Conservation (phyloP, 2,888 invertebrate genomes). For the Drosophila flavopinicola region DNA sequence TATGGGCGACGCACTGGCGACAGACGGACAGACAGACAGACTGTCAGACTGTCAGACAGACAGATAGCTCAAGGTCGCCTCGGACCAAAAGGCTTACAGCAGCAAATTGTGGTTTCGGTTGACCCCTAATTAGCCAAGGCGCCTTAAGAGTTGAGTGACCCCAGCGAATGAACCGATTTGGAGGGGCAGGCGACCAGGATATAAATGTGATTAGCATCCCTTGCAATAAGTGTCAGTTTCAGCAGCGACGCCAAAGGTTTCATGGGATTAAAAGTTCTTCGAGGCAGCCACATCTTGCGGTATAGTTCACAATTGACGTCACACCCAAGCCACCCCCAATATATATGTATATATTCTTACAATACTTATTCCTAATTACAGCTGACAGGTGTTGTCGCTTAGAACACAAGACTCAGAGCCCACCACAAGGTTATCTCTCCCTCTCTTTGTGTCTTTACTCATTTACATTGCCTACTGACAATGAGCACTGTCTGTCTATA, state of each 20-base stretch:
- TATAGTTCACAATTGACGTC: constrained; percentile 39
- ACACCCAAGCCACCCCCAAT: constrained; percentile 6
- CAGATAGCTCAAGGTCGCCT: constrained; percentile 67
- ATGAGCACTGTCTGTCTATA: background rate
- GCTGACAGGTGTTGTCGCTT: constrained; percentile 56
- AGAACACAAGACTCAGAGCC: background rate
- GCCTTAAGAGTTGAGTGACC: constrained; percentile 29
- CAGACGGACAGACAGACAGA: too few species aligned
- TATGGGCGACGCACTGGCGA: constrained; percentile 59
- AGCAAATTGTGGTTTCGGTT: constrained; percentile 6
- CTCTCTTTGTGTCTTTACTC: background rate
- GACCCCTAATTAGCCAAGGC: constrained; percentile 36
- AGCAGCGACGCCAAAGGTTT: constrained; percentile 26
- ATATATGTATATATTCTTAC: constrained; percentile 1
- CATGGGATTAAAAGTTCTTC: constrained; percentile 40
- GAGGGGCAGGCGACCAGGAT: background rate
- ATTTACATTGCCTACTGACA: background rate
- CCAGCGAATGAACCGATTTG: background rate
- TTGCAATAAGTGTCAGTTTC: constrained; percentile 39
- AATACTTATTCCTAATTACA: constrained; percentile 46
- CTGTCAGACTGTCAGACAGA: too few species aligned
- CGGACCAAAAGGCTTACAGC: constrained; percentile 11
- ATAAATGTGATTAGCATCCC: constrained; percentile 47
- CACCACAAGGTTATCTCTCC: constrained; percentile 13
- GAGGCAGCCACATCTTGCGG: constrained; percentile 27